Percentiles rank a stretch among this genome's conserved stretches.
Conservation (phyloP, 2,113 vertebrate species). For the Lepus timidus region DNA sequence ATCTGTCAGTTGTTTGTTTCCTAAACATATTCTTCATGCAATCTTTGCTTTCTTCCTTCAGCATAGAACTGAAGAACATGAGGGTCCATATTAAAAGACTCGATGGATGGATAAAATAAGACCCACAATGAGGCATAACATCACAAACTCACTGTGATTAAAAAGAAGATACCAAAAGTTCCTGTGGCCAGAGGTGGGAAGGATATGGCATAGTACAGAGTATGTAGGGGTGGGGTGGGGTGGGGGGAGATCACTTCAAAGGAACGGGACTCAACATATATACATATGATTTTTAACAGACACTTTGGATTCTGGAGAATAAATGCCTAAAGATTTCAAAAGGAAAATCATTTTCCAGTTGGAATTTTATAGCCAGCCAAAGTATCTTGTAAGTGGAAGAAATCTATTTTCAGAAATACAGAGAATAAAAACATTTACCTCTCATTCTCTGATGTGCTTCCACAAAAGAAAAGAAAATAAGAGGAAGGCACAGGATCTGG, state of each 20-base stretch:
- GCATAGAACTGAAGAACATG: background rate
- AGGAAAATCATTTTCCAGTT: conserved; percentile 40
- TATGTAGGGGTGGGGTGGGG: background rate
- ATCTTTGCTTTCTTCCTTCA: conserved; percentile 9
- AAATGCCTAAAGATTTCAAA: background rate
- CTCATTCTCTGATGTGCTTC: background rate
- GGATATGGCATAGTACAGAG: too few relatives aligned
- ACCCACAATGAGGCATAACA: background rate
- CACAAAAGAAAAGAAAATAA: background rate
- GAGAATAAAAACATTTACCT: conserved; percentile 7
- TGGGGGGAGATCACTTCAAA: background rate
- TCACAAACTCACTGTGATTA: background rate
- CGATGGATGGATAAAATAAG: background rate
- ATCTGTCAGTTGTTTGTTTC: background rate
- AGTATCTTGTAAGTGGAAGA: conserved; percentile 16
- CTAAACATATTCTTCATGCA: conserved; percentile 21
- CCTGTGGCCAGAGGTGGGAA: background rate
- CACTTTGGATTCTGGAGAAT: background rate
- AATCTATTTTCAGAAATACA: conserved; percentile 20
- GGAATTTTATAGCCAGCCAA: conserved; percentile 42
- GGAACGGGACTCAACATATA: background rate
- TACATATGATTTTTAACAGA: background rate
- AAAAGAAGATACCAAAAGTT: background rate
- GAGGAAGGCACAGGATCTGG: background rate
- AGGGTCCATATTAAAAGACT: background rate